Conservation (phyloP, 2,113 vertebrate genomes). For the Cyrtonyx montezumae region DNA sequence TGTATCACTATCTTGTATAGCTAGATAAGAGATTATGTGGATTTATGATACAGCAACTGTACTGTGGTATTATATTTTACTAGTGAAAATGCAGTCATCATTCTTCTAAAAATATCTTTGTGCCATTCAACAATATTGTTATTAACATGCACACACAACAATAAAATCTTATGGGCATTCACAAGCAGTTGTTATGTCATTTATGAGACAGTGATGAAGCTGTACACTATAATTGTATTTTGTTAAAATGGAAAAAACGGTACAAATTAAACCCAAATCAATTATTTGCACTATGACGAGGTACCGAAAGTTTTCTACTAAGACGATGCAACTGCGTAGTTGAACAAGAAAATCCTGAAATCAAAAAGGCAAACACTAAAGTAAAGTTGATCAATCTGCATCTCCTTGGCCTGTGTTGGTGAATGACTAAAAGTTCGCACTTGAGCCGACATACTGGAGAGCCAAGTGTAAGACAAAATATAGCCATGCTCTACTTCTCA, state of each 20-base stretch:
- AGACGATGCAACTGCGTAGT: neutral
- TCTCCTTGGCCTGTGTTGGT: neutral
- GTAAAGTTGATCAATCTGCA: neutral
- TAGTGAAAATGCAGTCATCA: neutral
- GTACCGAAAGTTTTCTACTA: neutral
- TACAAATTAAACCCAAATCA: constrained; percentile 21
- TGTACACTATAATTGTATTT: neutral
- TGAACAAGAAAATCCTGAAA: neutral
- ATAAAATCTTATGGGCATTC: constrained; percentile 52
- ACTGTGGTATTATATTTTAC: neutral
- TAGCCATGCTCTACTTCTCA: neutral
- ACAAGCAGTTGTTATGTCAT: constrained; percentile 42
- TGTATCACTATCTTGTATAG: neutral
- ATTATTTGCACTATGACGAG: constrained; percentile 2
- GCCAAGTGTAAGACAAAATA: neutral
- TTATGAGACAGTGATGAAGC: constrained; percentile 55
- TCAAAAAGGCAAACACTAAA: neutral
- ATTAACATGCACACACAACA: constrained; percentile 33
- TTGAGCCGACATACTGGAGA: neutral
- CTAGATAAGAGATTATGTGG: neutral
- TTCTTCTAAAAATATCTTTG: neutral
- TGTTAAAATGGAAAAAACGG: constrained; percentile 15
- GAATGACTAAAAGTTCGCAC: neutral
- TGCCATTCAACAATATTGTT: neutral
- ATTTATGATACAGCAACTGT: neutral